Percentiles rank a stretch among this genome's conserved stretches.
These are phyloP conservation scores for Alethe diademata DNA, from an alignment of 2,113 vertebrate genomes.

Conservation along the genomic window DNA sequence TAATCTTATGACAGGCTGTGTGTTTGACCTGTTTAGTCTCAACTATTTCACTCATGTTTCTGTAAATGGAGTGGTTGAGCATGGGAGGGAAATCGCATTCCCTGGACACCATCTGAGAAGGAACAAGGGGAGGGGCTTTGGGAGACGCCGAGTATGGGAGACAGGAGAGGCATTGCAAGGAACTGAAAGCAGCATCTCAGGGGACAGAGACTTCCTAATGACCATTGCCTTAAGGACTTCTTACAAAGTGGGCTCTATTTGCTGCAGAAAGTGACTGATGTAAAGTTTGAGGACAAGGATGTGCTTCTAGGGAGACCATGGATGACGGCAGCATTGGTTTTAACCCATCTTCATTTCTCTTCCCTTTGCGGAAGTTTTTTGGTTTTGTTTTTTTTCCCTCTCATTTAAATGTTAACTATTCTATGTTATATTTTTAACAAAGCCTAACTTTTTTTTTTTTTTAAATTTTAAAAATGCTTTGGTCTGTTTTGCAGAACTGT, in stretches of 20 bases:
- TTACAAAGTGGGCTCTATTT: not conserved
- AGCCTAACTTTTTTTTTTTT: not conserved
- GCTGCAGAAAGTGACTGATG: not conserved
- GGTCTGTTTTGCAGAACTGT: not conserved
- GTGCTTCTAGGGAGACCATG: not conserved
- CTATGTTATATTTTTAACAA: not conserved
- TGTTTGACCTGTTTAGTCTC: not conserved
- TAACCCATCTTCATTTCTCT: not conserved
- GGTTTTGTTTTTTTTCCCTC: not conserved
- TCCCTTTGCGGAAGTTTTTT: not conserved
- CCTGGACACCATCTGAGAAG: not conserved
- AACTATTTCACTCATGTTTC: not conserved
- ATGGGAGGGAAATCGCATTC: not conserved
- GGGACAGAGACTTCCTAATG: not conserved
- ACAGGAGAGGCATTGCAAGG: not conserved
- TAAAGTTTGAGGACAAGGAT: not conserved
- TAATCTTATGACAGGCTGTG: not conserved
- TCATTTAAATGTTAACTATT: not conserved
- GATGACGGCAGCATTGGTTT: not conserved
- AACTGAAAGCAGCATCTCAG: accelerated
- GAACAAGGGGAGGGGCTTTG: not conserved
- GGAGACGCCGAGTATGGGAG: not conserved
- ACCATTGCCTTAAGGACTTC: not conserved
- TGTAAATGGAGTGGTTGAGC: not conserved
- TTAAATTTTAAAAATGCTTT: not conserved